A percentile compares a stretch with the other conserved stretches of the same genome.
These are phyloP conservation scores for Cirrhinus mrigala DNA, from an alignment of 2,797 vertebrate genomes.

Conservation along the genomic window DNA sequence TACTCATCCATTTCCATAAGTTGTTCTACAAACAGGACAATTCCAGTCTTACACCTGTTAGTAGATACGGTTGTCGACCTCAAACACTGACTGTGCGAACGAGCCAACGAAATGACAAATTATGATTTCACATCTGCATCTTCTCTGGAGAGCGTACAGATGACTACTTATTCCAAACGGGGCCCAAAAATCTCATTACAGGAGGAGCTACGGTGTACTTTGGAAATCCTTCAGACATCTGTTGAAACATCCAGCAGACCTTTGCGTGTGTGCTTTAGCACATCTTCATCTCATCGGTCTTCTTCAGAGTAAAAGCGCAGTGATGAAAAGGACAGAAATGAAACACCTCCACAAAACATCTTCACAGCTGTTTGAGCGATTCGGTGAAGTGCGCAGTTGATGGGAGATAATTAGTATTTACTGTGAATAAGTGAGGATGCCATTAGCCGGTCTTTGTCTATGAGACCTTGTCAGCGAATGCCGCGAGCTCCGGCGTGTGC, in stretches of 20 bases:
- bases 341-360: constrained; percentile 55
- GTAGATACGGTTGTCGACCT: background rate
- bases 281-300: background rate
- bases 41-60: background rate
- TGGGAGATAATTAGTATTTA: constrained; percentile 62
- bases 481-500: constrained; percentile 27
- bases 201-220: constrained; percentile 5
- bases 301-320: constrained; percentile 25
- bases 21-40: background rate
- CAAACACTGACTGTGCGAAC: background rate
- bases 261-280: background rate
- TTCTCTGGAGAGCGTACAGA: constrained; percentile 30
- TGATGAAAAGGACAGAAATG: constrained; percentile 46
- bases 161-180: background rate
- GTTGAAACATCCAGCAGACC: constrained; percentile 33
- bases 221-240: constrained; percentile 46
- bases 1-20: background rate
- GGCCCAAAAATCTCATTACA: constrained; percentile 17
- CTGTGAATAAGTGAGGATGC: constrained; percentile 54
- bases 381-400: constrained; percentile 34
- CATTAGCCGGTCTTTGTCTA: constrained; percentile 60
- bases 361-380: constrained; percentile 34
- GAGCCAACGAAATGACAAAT: background rate
- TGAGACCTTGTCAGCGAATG: constrained; percentile 49
- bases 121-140: constrained; percentile 33